Conservation (phyloP, 2,888 invertebrate species). For the Erebia aethiops region DNA sequence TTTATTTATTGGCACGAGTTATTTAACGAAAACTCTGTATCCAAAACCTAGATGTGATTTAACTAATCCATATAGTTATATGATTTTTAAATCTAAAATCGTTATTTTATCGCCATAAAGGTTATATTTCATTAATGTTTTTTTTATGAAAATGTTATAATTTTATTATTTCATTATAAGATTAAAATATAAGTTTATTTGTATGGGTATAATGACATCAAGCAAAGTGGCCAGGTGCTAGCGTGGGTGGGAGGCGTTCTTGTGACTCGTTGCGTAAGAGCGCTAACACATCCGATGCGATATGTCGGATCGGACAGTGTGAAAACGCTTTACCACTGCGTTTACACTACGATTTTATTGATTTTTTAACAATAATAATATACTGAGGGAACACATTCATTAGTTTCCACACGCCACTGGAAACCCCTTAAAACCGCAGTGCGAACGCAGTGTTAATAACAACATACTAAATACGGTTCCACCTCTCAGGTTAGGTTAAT, state of each 20-base stretch:
- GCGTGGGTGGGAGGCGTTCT: conserved; percentile 67
- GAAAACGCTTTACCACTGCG: conserved; percentile 3
- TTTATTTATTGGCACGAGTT: too few relatives aligned
- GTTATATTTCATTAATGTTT: conserved; percentile 1
- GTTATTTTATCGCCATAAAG: conserved; percentile 13
- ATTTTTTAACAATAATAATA: not conserved
- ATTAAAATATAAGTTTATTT: conserved; percentile 13
- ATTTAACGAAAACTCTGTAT: conserved; percentile 14
- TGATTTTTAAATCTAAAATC: conserved; percentile 13
- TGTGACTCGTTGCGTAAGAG: conserved; percentile 29
- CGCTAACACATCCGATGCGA: conserved; percentile 6
- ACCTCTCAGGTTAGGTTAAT: not conserved
- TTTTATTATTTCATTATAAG: conserved; percentile 13
- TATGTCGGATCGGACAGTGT: conserved; percentile 8
- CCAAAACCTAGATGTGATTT: conserved; percentile 5
- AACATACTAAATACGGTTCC: conserved; percentile 13
- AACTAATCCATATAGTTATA: not conserved
- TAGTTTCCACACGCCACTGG: not conserved
- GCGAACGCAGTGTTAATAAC: not conserved
- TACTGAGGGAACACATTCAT: not conserved
- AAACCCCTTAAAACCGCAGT: not conserved
- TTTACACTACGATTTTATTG: conserved; percentile 5
- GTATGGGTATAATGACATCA: conserved; percentile 29
- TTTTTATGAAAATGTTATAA: conserved; percentile 6
- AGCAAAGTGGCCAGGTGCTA: conserved; percentile 74